Base-by-base conservation (phyloP, 2,888 invertebrate species). In the Macrostomum cliftonense region DNA sequence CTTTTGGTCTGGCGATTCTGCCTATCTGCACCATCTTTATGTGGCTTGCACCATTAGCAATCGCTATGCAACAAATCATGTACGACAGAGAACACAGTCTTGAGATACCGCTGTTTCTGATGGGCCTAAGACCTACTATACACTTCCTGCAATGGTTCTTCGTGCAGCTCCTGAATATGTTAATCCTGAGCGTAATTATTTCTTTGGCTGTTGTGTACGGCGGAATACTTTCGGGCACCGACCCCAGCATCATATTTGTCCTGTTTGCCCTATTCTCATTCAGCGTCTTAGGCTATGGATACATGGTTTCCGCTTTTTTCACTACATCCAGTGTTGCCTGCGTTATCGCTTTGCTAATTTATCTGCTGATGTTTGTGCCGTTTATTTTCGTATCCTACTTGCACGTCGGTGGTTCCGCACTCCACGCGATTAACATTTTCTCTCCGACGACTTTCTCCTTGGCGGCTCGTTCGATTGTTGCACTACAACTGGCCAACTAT, bases 371-470 rank as follows among this genome's bases (percentile, higher is more conserved):
- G 13, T 71, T 67, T 56, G 57, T 71, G 39, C 71, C 71, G 1
- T 71, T 64, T 52, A 58, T 70, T 20, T 52, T 71, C 7, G 4
- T 28, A 43, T 16, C 36, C 21, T n/a, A 12, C 2, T 12, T 14
- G 28, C 36, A 44, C 19, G 2, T 20, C 13, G n/a, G 39, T 14
- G 42, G 9, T 13, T 16, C 42, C 16, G 36, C 17, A 28, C 36
- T 39, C 17, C n/a, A 37, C 13, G 21, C 37, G 12, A 5, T 16
- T n/a, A 14, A 36, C 47, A 39, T 16, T 20, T 28, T 28, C 1
- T 64, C 66, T n/a, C 67, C 71, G 2, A 64, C 70, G 5, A 64
- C 71, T 7, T 71, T 71, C 56, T 64, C 70, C 43, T 67, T 63
- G 50, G 64, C 63, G 2, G 59, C 64, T 12, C 57, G 62, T 51